phyloP scores from a whole-genome alignment of 2,113 vertebrate genomes.

The Neolamprologus toae region DNA sequence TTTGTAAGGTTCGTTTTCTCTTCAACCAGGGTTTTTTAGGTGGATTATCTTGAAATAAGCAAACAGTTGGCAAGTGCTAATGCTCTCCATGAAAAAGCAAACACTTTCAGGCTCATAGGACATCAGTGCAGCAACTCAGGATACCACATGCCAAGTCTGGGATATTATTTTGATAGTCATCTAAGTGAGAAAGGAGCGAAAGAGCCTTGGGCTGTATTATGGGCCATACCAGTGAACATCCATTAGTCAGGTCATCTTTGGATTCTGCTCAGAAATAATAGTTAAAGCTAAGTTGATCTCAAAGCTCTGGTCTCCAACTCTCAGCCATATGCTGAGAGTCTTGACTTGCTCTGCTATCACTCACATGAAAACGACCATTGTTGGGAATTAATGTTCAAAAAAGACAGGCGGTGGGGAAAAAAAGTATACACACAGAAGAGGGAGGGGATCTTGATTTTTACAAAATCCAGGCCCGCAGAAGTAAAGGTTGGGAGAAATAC shows the following conservation, averaged over 20 bases:
- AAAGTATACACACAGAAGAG: not conserved
- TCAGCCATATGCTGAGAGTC: not conserved
- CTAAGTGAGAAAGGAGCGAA: not conserved
- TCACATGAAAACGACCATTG: constrained; percentile 58
- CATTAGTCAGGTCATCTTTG: constrained; percentile 34
- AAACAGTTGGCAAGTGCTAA: not conserved
- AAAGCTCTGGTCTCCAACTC: not conserved
- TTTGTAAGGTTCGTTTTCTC: constrained; percentile 6
- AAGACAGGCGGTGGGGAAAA: not conserved
- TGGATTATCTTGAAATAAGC: constrained; percentile 11
- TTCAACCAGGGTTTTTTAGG: not conserved
- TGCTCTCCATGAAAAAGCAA: not conserved
- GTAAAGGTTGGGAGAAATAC: constrained; percentile 60
- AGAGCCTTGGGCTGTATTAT: not conserved
- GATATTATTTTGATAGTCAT: not conserved
- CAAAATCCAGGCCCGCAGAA: constrained; percentile 67
- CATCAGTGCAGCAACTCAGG: not conserved
- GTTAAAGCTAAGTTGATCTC: not conserved
- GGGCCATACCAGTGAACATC: not conserved
- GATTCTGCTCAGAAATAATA: constrained; percentile 32
- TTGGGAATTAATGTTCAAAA: constrained; percentile 61
- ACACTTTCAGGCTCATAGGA: not conserved
- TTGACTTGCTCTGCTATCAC: constrained; percentile 40
- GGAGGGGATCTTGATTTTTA: constrained; percentile 60
- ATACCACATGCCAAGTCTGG: not conserved